Evolutionary conservation across 2,113 vertebrate species (phyloP), one percentile per base, ranked within the genome.

Genomic region (human (Homo sapiens)): DNA sequence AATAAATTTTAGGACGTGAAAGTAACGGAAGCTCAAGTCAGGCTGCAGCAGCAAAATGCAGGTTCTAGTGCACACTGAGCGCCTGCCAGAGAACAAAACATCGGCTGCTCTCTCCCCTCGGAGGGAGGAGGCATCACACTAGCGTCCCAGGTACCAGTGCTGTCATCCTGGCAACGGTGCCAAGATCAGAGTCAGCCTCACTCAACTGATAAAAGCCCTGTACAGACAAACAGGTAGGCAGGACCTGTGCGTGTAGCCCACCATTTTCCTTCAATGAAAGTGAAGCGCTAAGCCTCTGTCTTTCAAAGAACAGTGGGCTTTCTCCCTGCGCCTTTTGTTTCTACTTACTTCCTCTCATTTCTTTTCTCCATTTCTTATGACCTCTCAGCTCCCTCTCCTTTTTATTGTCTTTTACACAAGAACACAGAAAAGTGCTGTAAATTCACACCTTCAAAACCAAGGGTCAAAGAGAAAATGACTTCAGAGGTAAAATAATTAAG

Each of bases 381-480:
- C 82, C 86, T 76, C 25, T 78, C 57, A 45, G 3, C 38, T 11
- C 5, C 6, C 30, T 27, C 43, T 78, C 87, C 27, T 84, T 93
- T 76, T 64, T 57, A 38, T 48, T 91, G 64, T 80, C 48, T 88
- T 80, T 92, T 73, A 57, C 43, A 85, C 43, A 72, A 83, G 64
- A 86, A 76, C 59, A 55, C 1, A 55, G 75, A 38, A 73, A 95
- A 68, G 40, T 66, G 66, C n/a, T 59, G 6, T 89, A 90, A 95
- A 73, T 82, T 76, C 78, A 52, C 64, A 64, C 70, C 75, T n/a
- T 40, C 76, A 66, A 50, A 66, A 43, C 81, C 20, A 14, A 66
- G 66, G 35, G 79, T 61, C 59, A 83, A n/a, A 50, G 79, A 59
- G 59, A 43, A 4, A 50, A 80, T 59, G 61, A 50, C 84, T 70